phyloP scores from a whole-genome alignment of 2,888 invertebrate species.

The Emmelina monodactyla region DNA sequence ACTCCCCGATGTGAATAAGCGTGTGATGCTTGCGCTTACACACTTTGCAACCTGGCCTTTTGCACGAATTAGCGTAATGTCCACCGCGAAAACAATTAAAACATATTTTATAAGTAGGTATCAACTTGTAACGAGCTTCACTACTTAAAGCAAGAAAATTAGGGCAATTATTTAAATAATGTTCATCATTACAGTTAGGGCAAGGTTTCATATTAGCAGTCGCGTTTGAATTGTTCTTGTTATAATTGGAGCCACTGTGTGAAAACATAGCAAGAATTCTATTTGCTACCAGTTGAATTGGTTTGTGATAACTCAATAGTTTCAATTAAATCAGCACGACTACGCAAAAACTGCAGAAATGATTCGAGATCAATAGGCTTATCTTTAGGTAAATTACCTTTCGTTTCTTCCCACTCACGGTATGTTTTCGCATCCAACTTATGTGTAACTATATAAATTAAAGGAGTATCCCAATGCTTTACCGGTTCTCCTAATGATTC shows the following conservation, averaged over 20 bases:
- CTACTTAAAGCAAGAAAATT: background rate
- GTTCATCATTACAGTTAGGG: background rate
- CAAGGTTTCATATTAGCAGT: background rate
- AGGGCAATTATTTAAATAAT: background rate
- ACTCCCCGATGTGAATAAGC: background rate
- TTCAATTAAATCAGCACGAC: background rate
- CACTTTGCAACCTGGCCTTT: constrained; percentile 3
- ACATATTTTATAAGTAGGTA: constrained; percentile 3
- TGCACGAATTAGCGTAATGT: constrained; percentile 4
- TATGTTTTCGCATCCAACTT: constrained; percentile 4
- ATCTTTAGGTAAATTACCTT: constrained; percentile 1
- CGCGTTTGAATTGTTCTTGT: background rate
- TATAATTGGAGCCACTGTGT: background rate
- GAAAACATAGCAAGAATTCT: background rate
- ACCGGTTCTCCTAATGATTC: too few relatives aligned
- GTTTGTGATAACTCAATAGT: background rate
- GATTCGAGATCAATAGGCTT: background rate
- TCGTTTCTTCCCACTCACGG: constrained; percentile 7
- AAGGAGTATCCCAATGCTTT: constrained; percentile 13
- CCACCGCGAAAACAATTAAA: constrained; percentile 1
- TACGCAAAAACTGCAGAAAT: background rate
- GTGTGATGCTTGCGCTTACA: constrained; percentile 3
- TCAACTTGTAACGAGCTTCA: background rate
- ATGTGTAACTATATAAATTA: constrained; percentile 4
- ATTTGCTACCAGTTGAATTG: background rate